phyloP scores from a whole-genome alignment of 2,113 vertebrate species.

The Gallinago jamesoni region DNA sequence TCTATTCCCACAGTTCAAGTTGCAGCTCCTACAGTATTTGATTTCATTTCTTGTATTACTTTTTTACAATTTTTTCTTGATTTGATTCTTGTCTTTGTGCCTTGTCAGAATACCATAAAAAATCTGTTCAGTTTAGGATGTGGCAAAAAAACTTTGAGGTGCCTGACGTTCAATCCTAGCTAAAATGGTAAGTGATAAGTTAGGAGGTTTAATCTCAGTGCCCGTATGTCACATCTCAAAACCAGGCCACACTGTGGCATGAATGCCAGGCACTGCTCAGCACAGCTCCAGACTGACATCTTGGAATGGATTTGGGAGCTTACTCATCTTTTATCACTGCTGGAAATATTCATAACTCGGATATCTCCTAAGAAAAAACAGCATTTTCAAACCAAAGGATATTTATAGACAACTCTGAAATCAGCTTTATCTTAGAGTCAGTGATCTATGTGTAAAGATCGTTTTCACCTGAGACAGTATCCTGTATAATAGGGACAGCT shows the following conservation, averaged over 20 bases:
- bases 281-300: not conserved
- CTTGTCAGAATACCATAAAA: not conserved
- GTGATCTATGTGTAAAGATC: not conserved
- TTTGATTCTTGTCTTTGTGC: constrained; percentile 9
- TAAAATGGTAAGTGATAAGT: constrained; percentile 2
- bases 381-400: constrained; percentile 24
- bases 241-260: not conserved
- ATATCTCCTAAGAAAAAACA: not conserved
- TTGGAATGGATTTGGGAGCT: not conserved
- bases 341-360: constrained; percentile 9
- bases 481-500: not conserved
- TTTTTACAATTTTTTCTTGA: constrained; percentile 19
- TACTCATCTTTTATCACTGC: constrained; percentile 11
- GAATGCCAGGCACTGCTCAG: not conserved
- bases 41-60: not conserved
- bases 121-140: not conserved
- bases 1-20: not conserved
- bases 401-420: not conserved
- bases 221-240: constrained; percentile 35
- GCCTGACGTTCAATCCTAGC: not conserved
- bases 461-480: not conserved
- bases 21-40: not conserved
- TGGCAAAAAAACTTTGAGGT: not conserved
- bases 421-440: not conserved
- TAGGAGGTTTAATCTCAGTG: constrained; percentile 35